Percentiles rank a stretch among this genome's conserved stretches.
phyloP scores from a whole-genome alignment of 2,113 vertebrate genomes.

The Cathartes aura region DNA sequence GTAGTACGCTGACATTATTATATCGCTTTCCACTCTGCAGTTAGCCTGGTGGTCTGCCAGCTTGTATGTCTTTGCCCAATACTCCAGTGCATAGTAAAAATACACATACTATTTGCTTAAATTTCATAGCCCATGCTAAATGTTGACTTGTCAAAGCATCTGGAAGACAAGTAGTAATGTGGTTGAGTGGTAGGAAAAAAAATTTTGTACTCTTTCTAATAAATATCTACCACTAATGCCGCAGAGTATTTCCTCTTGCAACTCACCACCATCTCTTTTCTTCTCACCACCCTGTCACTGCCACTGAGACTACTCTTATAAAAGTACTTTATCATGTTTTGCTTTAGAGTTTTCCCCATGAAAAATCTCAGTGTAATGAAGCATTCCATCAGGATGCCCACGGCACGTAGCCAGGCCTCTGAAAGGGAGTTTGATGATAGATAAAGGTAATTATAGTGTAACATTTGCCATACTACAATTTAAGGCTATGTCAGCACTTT shows the following conservation, averaged over 20 bases:
- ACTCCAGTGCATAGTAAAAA: neutral
- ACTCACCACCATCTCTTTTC: neutral
- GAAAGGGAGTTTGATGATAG: conserved; percentile 42
- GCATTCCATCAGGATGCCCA: conserved; percentile 28
- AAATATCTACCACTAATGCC: neutral
- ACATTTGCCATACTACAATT: conserved; percentile 43
- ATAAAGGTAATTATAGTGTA: conserved; percentile 66
- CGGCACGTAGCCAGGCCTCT: neutral
- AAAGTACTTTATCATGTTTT: conserved; percentile 41
- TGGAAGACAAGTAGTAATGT: neutral
- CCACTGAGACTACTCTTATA: neutral
- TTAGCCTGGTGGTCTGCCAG: neutral
- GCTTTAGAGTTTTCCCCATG: neutral
- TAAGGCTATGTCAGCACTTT: conserved; percentile 56
- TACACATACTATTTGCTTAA: neutral
- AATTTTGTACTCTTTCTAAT: neutral
- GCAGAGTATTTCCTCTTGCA: neutral
- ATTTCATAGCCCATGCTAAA: neutral
- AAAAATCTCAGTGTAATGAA: conserved; percentile 27
- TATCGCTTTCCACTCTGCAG: neutral
- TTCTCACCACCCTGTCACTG: neutral
- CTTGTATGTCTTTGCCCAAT: neutral
- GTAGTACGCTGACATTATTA: rapidly evolving
- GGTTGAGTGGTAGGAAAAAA: neutral
- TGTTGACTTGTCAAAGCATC: neutral